Base-by-base conservation (phyloP, 2,888 invertebrate species). In the Himalopsyche anomala region DNA sequence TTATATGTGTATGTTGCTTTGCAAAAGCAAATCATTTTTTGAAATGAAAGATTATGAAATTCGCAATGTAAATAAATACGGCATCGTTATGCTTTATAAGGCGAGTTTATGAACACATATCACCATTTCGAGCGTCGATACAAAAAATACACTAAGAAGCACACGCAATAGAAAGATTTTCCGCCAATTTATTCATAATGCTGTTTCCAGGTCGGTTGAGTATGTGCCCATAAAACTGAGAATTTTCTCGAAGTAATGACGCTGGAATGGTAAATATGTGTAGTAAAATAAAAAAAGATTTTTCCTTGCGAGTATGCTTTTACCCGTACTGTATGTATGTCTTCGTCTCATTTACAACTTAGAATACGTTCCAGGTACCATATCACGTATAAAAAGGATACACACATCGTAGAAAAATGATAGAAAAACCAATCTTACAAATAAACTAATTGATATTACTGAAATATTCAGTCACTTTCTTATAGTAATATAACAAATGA, bases 151-250 rank as follows among this genome's bases (percentile, higher is more conserved):
- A 36, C 74, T 74, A 74, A 74, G 38, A 74, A 74, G 74, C 74
- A 74, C 74, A 74, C 74, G 74, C 74, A 74, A 74, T 74, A 15
- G 11, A 36, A 36, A 74, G 36, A 74, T 74, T 74, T 74, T 9
- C 74, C 12, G 28, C 74, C 74, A 74, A 74, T 74, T 74, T 74
- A 74, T 74, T 74, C 74, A 74, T 74, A 74, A 74, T 74, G 74
- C 36, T 12, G 28, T 74, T 74, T 74, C 74, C 74, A 74, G 74
- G 74, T 36, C 74, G 74, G 74, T 74, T 74, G 38, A 74, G 36
- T 74, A 74, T 74, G 74, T 19, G 74, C 11, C 5, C 74, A 28
- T 74, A 74, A 38, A 74, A 38, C 74, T 74, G 74, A 38, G 74
- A 74, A 5, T 74, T 36, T 36, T 38, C 36, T 74, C 36, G 74